Evolutionary conservation across 2,113 vertebrate species (phyloP).

Genomic region (Chaenogobius annularis): DNA sequence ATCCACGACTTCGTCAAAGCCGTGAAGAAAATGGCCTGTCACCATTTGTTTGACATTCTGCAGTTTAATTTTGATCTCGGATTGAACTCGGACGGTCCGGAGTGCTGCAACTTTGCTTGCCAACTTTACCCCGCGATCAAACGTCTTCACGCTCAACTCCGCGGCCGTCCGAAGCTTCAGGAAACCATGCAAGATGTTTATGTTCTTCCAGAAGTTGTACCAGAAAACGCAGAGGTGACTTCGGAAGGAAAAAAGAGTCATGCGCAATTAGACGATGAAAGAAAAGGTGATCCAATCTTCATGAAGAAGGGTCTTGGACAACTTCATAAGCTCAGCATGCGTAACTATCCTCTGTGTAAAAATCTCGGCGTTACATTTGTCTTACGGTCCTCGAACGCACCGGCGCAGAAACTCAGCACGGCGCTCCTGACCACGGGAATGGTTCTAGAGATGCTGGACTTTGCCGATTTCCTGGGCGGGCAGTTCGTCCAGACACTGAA

Average conservation of each 20-base stretch:
- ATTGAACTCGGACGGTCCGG: slow-evolving; percentile 9
- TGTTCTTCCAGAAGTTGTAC: background rate
- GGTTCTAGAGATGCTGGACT: slow-evolving; percentile 36
- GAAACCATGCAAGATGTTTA: slow-evolving; percentile 12
- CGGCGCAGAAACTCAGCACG: slow-evolving; percentile 18
- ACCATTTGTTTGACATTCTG: slow-evolving; percentile 42
- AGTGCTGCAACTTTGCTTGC: background rate
- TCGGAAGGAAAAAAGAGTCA: accelerated
- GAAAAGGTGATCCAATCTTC: background rate
- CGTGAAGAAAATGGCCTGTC: background rate
- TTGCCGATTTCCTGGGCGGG: slow-evolving; percentile 35
- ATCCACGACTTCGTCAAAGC: slow-evolving; percentile 31
- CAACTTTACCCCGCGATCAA: slow-evolving; percentile 2
- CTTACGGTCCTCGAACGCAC: background rate
- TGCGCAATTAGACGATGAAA: background rate
- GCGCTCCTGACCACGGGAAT: slow-evolving; percentile 18
- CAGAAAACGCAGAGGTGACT: accelerated
- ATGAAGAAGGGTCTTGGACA: background rate
- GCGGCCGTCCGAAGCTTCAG: background rate
- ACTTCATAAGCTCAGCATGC: accelerated
- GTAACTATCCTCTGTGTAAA: slow-evolving; percentile 10
- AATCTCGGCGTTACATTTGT: slow-evolving; percentile 11
- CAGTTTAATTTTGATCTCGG: slow-evolving; percentile 33
- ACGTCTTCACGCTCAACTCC: background rate
- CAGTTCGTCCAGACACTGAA: background rate